Percentiles rank a stretch among this genome's conserved stretches.
These are phyloP conservation scores for Fissipunctia ypsillon DNA, from an alignment of 2,888 invertebrate species.

Conservation along the genomic window DNA sequence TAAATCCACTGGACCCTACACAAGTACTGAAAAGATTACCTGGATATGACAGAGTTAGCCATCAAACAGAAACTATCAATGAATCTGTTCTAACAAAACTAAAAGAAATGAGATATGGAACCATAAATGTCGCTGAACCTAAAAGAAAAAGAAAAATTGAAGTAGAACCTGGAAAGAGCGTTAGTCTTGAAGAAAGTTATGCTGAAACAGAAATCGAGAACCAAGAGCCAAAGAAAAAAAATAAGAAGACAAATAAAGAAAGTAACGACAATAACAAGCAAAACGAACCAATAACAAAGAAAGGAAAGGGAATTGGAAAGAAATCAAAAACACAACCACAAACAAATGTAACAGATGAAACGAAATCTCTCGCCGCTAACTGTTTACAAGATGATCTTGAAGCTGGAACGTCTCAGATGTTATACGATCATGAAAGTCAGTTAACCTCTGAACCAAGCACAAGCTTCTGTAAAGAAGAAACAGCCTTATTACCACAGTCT, in stretches of 20 bases:
- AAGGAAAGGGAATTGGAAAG: conserved; percentile 50
- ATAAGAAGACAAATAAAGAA: conserved; percentile 40
- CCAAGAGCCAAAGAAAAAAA: conserved; percentile 37
- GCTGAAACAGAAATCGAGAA: conserved; percentile 44
- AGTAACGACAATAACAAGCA: conserved; percentile 43
- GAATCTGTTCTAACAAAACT: conserved; percentile 44
- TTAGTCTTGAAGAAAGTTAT: conserved; percentile 50
- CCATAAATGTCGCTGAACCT: conserved; percentile 42
- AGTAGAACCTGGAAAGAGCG: conserved; percentile 47
- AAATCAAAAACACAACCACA: conserved; percentile 47
- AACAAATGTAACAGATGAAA: conserved; percentile 38
- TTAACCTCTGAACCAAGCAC: conserved; percentile 37
- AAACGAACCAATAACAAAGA: conserved; percentile 40
- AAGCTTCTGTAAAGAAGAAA: conserved; percentile 40
- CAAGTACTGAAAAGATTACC: conserved; percentile 49
- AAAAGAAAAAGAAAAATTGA: conserved; percentile 51
- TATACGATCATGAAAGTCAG: conserved; percentile 41
- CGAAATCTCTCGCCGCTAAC: conserved; percentile 41
- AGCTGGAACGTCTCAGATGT: conserved; percentile 42
- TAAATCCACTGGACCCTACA: conserved; percentile 41
- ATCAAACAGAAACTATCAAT: conserved; percentile 43
- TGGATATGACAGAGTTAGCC: conserved; percentile 43
- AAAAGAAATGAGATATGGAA: conserved; percentile 40
- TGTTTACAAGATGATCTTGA: conserved; percentile 40
- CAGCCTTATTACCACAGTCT: conserved; percentile 35